Percentiles rank a stretch among this genome's conserved stretches.
phyloP scores from a whole-genome alignment of 2,797 vertebrate genomes.

The Sternarchorhynchus goeldii region DNA sequence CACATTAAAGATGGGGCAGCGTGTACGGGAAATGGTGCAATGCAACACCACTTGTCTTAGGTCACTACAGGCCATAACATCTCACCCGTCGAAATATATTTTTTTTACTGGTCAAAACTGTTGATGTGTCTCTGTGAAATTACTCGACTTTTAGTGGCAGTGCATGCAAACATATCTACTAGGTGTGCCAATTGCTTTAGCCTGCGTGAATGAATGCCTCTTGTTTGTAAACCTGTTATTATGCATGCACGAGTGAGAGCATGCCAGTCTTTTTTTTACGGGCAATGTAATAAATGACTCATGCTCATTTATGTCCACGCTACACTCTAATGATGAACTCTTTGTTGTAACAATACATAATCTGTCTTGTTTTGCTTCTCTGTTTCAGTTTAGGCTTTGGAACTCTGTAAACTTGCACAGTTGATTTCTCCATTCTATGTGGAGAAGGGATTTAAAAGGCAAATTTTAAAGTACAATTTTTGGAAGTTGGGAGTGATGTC shows the following conservation, averaged over 20 bases:
- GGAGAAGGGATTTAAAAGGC: slow-evolving; percentile 29
- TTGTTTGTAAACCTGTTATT: slow-evolving; percentile 47
- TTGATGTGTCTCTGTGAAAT: neutral
- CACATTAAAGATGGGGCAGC: slow-evolving; percentile 18
- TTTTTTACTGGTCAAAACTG: neutral
- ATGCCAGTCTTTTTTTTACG: slow-evolving; percentile 22
- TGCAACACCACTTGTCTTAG: slow-evolving; percentile 63
- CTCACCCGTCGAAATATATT: slow-evolving; percentile 38
- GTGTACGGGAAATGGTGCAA: slow-evolving; percentile 69
- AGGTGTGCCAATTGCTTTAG: neutral
- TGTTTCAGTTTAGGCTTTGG: slow-evolving; percentile 38
- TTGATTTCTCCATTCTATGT: slow-evolving; percentile 17
- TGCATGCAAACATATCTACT: neutral
- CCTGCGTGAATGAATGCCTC: slow-evolving; percentile 4
- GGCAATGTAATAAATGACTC: slow-evolving; percentile 24
- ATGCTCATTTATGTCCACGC: slow-evolving; percentile 7
- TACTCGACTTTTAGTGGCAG: neutral
- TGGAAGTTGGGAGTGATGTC: slow-evolving; percentile 61
- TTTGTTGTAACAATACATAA: neutral
- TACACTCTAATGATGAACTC: slow-evolving; percentile 1
- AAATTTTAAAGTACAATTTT: slow-evolving; percentile 46
- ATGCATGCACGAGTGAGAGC: slow-evolving; percentile 34
- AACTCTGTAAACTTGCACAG: neutral
- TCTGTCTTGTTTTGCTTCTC: slow-evolving; percentile 34
- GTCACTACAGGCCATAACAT: slow-evolving; percentile 50